phyloP scores from a whole-genome alignment of 2,797 vertebrate genomes.

The Sardinella longiceps region DNA sequence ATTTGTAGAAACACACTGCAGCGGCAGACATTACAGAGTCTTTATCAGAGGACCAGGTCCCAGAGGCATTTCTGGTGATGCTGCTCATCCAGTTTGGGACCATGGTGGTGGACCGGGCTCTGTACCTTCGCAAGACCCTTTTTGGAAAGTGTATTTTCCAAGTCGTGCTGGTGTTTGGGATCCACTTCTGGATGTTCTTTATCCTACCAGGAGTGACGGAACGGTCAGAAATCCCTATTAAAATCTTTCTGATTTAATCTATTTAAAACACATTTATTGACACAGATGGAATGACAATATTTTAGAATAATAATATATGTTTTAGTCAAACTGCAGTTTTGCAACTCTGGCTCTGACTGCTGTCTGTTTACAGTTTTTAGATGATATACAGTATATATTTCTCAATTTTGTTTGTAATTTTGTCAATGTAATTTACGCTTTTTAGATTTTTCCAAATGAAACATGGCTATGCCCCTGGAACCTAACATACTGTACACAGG shows the following conservation, averaged over 20 bases:
- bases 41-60: conserved; percentile 81
- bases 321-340: no score
- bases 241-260: neutral
- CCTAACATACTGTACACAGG: no score
- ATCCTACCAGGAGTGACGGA: conserved; percentile 79
- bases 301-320: no score
- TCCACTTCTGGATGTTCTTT: conserved; percentile 86
- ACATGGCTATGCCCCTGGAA: no score
- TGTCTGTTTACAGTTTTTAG: no score
- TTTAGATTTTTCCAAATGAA: no score
- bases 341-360: no score
- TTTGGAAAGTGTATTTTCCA: conserved; percentile 81
- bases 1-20: conserved; percentile 73
- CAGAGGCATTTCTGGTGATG: conserved; percentile 80
- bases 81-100: conserved; percentile 80
- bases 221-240: conserved; percentile 62
- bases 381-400: no score
- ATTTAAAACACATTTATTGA: no score
- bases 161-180: conserved; percentile 79
- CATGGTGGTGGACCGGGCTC: conserved; percentile 79
- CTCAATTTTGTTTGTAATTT: no score
- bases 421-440: no score
- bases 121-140: conserved; percentile 80
- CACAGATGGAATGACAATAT: no score
- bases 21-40: conserved; percentile 75